A percentile compares a stretch with the other conserved stretches of the same genome.
Conservation (phyloP, 1,140 invertebrate genomes). For the Tetragnatha versicolor region DNA sequence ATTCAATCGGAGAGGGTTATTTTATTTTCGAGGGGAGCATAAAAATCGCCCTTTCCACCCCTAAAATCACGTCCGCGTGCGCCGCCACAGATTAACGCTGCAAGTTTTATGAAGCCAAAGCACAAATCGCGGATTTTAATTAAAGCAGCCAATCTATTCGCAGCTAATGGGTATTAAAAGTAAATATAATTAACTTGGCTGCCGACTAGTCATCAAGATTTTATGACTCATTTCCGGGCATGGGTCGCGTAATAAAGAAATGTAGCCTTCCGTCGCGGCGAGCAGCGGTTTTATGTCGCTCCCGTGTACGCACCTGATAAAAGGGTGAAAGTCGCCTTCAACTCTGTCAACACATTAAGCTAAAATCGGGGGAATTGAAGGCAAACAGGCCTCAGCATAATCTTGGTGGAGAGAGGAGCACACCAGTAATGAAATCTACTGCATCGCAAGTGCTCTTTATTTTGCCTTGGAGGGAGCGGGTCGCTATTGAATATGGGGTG, state of each 20-base stretch:
- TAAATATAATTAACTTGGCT: constrained; percentile 55
- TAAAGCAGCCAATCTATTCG: constrained; percentile 53
- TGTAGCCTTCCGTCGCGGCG: neutral
- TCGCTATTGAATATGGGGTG: no score
- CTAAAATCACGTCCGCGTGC: neutral
- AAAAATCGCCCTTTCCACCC: constrained; percentile 44
- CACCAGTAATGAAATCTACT: constrained; percentile 19
- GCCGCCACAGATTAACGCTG: constrained; percentile 41
- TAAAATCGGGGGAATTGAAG: constrained; percentile 31
- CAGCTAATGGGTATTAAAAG: constrained; percentile 54
- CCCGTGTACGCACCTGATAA: constrained; percentile 37
- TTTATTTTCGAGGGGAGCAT: constrained; percentile 52
- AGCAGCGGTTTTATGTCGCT: neutral
- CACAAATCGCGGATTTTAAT: constrained; percentile 51
- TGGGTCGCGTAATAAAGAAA: constrained; percentile 37
- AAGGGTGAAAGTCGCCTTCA: neutral
- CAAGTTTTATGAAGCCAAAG: constrained; percentile 54
- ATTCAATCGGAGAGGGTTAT: constrained; percentile 54
- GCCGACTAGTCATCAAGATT: constrained; percentile 52
- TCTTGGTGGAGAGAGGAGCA: neutral
- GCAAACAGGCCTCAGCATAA: constrained; percentile 38
- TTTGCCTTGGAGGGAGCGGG: no score
- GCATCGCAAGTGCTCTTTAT: neutral
- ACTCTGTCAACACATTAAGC: constrained; percentile 48
- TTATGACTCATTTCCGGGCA: constrained; percentile 53